phyloP scores from a whole-genome alignment of 2,888 invertebrate genomes.

The Slavum lentiscoides region DNA sequence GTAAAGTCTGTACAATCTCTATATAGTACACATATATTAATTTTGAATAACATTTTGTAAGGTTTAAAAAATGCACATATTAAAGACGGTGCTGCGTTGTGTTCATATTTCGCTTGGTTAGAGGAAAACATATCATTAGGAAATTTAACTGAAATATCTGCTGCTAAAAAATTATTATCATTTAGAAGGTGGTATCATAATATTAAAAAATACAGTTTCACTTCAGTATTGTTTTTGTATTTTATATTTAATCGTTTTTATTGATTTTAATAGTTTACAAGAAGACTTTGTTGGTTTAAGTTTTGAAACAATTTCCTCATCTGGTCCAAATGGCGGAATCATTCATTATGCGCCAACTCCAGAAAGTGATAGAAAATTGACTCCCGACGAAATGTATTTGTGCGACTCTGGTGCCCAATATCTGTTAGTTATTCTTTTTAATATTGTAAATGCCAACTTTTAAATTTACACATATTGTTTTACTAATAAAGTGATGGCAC shows the following conservation, averaged over 20 bases:
- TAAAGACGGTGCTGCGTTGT: constrained; percentile 81
- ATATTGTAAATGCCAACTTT: background rate
- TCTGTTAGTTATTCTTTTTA: constrained; percentile 61
- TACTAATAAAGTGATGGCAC: constrained; percentile 73
- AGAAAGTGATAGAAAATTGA: constrained; percentile 70
- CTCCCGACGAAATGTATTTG: constrained; percentile 76
- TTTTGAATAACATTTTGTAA: constrained; percentile 54
- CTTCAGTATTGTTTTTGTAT: constrained; percentile 3
- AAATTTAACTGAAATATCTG: constrained; percentile 74
- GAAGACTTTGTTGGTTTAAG: constrained; percentile 79
- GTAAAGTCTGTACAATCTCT: background rate
- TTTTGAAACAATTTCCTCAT: constrained; percentile 90
- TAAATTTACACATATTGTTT: too few species aligned
- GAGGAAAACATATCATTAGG: constrained; percentile 71
- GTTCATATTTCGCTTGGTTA: constrained; percentile 82
- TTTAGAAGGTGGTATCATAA: constrained; percentile 66
- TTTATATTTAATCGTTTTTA: constrained; percentile 9
- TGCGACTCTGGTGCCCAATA: constrained; percentile 91
- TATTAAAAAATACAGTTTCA: background rate
- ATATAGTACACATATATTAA: too few species aligned
- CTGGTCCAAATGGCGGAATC: constrained; percentile 88
- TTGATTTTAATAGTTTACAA: constrained; percentile 64
- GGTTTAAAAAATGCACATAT: constrained; percentile 80
- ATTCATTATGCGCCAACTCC: constrained; percentile 82
- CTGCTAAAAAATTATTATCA: constrained; percentile 70